phyloP scores from a whole-genome alignment of 2,888 invertebrate genomes.

The Microplitis deprimator region DNA sequence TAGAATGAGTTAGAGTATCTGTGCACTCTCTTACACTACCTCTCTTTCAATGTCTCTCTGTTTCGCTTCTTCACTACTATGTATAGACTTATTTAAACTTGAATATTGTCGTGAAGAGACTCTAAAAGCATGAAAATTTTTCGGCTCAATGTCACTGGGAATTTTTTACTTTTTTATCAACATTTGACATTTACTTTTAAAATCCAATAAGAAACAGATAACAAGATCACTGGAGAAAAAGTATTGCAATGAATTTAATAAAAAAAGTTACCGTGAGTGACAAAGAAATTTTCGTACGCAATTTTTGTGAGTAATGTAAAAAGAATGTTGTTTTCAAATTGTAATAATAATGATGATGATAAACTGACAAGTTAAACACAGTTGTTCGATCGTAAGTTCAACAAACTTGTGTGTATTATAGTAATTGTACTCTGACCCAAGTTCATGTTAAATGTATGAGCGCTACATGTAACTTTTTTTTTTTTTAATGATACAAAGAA shows the following conservation, averaged over 20 bases:
- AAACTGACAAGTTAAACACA: not conserved
- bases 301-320: too few species aligned
- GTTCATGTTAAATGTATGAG: not conserved
- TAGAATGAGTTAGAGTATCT: not conserved
- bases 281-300: too few species aligned
- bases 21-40: conserved; percentile 20
- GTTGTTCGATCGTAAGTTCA: not conserved
- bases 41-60: not conserved
- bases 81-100: not conserved
- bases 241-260: too few species aligned
- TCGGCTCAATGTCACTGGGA: not conserved
- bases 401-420: not conserved
- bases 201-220: not conserved
- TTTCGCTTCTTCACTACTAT: not conserved
- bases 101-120: conserved; percentile 8
- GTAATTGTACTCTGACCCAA: not conserved
- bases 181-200: not conserved
- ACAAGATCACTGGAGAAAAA: not conserved
- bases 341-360: not conserved
- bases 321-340: not conserved
- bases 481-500: not conserved
- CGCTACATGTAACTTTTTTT: not conserved
- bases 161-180: not conserved
- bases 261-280: too few species aligned
- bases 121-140: not conserved